Conservation (phyloP, 2,888 invertebrate species). For the Chymomyza procnemis region DNA sequence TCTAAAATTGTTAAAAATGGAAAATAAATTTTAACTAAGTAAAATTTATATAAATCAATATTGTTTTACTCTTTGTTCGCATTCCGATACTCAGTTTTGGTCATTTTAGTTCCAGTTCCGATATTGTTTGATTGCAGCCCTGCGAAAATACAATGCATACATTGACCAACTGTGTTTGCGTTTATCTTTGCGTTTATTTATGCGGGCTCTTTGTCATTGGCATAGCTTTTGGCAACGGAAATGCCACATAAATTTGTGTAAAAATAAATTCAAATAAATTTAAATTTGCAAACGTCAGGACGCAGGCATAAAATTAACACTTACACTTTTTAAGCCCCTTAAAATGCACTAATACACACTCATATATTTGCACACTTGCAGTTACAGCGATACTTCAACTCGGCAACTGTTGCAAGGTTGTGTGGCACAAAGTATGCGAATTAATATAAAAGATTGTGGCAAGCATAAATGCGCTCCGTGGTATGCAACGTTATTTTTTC, state of each 20-base stretch:
- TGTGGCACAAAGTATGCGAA: background rate
- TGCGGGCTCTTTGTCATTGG: background rate
- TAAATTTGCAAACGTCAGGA: background rate
- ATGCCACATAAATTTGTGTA: background rate
- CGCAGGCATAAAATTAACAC: constrained; percentile 2
- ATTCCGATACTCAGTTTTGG: no score
- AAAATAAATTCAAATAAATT: constrained; percentile 1
- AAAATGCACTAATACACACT: background rate
- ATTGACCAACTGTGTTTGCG: background rate
- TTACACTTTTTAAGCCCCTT: constrained; percentile 1
- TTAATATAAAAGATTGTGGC: background rate
- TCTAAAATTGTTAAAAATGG: no score
- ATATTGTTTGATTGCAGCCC: background rate
- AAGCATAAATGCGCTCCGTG: constrained; percentile 38
- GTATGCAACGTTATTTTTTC: constrained; percentile 23
- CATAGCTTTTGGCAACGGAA: background rate
- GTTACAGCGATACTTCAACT: background rate
- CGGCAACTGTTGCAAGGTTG: background rate
- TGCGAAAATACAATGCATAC: background rate
- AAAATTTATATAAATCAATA: no score
- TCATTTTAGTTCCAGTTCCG: background rate
- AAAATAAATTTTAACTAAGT: no score
- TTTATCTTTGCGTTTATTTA: background rate
- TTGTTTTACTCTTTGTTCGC: no score
- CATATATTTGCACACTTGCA: background rate